Base-by-base conservation (phyloP, 2,113 vertebrate genomes). In the Apodemus sylvaticus region DNA sequence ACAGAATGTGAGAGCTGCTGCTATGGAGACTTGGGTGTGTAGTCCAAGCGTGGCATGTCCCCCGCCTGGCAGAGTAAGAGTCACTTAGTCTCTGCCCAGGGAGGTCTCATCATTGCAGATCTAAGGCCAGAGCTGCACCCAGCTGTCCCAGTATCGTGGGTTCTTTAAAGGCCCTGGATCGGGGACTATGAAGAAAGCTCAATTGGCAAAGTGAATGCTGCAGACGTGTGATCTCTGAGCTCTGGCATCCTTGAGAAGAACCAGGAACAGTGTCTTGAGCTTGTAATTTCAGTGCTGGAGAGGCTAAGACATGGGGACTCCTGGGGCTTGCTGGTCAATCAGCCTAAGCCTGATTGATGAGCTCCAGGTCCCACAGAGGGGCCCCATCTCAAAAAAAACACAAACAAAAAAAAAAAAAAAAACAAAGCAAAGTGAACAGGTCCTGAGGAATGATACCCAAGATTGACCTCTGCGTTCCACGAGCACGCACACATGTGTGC, bases 21-120 rank as follows among this genome's bases (percentile, higher is more conserved):
- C 34, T n/a, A n/a, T n/a, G 70, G 5, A 0, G 0, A 62, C 42
- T 48, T 68, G 7, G 10, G 22, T 53, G 7, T 22, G 1, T 53
- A 19, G 53, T 91, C 17, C 58, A 74, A 81, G 29, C 66, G n/a
- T 0, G 8, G 51, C 1, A 13, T 10, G 14, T 0, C 42, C 71
- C 8, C 0, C 0, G 2, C 62, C 64, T 42, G 17, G 34, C 36
- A 39, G 13, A 31, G 4, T 34, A 77, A 62, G 34, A 34, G 60
- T 53, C 16, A 79, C 42, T 24, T 24, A 2, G 36, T 13, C 3
- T 13, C 29, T 68, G 24, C 7, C 42, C 29, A 34, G 48, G 24
- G 8, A 10, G 58, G 66, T 58, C 60, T 39, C 2, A 1, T 26
- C 13, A 45, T 7, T 4, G 12, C 17, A 48, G 2, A 39, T 66